Evolutionary conservation across 2,888 invertebrate species (phyloP), one percentile per base, ranked within the genome.

Genomic region (Margaritifera margaritifera): DNA sequence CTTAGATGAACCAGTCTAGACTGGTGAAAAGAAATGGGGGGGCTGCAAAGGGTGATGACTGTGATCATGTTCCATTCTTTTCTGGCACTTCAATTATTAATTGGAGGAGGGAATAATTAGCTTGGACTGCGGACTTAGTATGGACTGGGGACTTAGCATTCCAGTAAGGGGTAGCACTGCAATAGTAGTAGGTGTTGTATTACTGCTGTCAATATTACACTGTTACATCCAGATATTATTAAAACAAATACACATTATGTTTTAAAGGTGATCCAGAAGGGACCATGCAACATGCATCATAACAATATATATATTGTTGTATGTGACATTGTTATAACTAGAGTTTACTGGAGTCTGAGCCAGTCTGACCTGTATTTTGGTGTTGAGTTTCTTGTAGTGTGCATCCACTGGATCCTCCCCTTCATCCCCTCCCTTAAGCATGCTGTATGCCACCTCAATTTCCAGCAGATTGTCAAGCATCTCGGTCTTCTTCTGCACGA

Each of bases 381-480:
- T 93, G 81, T 97, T 95, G 61, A 99, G 91, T 87, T 96, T 94
- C 68, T 94, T 92, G 89, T 98, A 99, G 89, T 98, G 95, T 24
- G 92, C 91, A 87, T 98, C 97, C 31, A 97, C 90, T 0, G 94
- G 94, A 85, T 92, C 91, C 71, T 87, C 85, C 4, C 92, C 92
- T 0, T 90, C 90, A 8, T 88, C 89, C 62, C 92, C 90, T 86
- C 82, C 83, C 70, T 94, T 93, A 84, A 99, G 91, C 84, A 99
- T 90, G 84, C 92, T 96, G 91, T 97, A 99, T 0, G 99, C 98
- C 64, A 98, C 94, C 91, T 99, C 98, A 80, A 99, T 95, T 89
- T 99, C 99, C 84, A 97, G 91, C 68, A 99, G 90, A 76, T 94
- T 95, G 84, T 98, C 97, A 74, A 99, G 90, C 97, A 99, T 97